Base-by-base conservation (phyloP, 2,113 vertebrate genomes). In the Centropristis striata region DNA sequence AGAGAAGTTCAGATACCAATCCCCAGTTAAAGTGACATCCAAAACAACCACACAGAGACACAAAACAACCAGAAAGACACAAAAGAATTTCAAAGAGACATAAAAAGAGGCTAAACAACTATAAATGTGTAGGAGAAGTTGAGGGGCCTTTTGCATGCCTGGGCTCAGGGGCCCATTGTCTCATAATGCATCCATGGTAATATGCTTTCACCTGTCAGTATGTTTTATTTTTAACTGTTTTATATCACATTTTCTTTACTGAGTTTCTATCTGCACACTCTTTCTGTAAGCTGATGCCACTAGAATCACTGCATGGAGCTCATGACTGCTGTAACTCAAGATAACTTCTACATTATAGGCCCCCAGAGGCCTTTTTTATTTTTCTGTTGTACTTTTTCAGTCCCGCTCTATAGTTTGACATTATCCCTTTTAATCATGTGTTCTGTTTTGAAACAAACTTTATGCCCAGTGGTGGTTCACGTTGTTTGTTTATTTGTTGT, bases 401-500 rank as follows among this genome's bases (percentile, higher is more conserved):
- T 32, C 32, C 32, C 32, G n/a, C 51, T 69, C 42, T 68, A 21
- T 68, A 36, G 16, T 84, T 80, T 83, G 65, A 61, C 50, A 63
- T 88, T 7, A 68, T 78, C 55, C 60, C 53, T 66, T 86, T 88
- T 79, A 71, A 71, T 64, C 85, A 51, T 64, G 47, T 7, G 18
- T 28, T 60, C 37, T 76, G 54, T 47, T 81, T 59, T 55, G n/a
- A 90, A 83, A 80, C 75, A 32, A 60, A 49, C 18, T 70, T 64
- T 1, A 59, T 81, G 41, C 63, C 75, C 74, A 27, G 65, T 63
- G 77, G 86, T 79, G 12, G 81, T 94, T 94, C 92, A 86, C 94
- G 25, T 58, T 8, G 25, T 88, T 87, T 93, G 90, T 92, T 80
- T 88, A 64, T 94, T 95, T 96, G 93, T 86, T 86, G 46, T 85